A percentile compares a stretch with the other conserved stretches of the same genome.
Conservation (phyloP, 2,888 invertebrate species). For the Tetranychus truncatus region DNA sequence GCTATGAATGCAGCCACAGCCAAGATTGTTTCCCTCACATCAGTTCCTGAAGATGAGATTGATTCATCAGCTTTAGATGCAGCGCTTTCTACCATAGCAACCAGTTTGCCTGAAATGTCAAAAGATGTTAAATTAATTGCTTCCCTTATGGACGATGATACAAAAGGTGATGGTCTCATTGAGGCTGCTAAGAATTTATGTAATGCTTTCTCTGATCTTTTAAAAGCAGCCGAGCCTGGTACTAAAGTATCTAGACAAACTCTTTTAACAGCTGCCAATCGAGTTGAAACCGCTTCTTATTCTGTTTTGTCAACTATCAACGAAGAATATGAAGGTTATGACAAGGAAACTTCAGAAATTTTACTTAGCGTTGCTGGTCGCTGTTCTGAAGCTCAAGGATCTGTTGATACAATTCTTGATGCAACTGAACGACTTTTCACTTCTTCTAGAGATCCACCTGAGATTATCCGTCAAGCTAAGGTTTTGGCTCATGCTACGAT, state of each 20-base stretch:
- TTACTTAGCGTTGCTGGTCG: neutral
- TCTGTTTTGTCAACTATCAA: constrained; percentile 79
- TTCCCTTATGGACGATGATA: constrained; percentile 68
- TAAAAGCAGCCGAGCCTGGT: constrained; percentile 87
- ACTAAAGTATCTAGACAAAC: constrained; percentile 80
- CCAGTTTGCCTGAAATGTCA: constrained; percentile 87
- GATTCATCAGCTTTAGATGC: constrained; percentile 88
- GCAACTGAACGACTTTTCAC: constrained; percentile 73
- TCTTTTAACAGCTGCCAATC: constrained; percentile 82
- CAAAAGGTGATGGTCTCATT: constrained; percentile 61
- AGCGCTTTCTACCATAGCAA: constrained; percentile 89
- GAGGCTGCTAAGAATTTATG: constrained; percentile 82
- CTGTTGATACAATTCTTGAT: constrained; percentile 70
- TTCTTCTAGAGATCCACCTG: constrained; percentile 64
- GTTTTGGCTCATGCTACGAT: constrained; percentile 83
- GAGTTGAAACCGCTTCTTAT: constrained; percentile 89
- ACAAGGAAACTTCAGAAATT: neutral
- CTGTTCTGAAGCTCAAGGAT: constrained; percentile 32
- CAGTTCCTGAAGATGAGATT: constrained; percentile 45
- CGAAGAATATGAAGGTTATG: constrained; percentile 48
- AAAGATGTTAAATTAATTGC: constrained; percentile 79
- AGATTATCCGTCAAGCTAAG: constrained; percentile 83
- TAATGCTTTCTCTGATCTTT: constrained; percentile 69
- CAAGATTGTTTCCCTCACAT: constrained; percentile 72
- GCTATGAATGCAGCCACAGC: constrained; percentile 99